These are phyloP conservation scores for Entomobrya multifasciata DNA, from an alignment of 2,888 invertebrate species.

Conservation along the genomic window DNA sequence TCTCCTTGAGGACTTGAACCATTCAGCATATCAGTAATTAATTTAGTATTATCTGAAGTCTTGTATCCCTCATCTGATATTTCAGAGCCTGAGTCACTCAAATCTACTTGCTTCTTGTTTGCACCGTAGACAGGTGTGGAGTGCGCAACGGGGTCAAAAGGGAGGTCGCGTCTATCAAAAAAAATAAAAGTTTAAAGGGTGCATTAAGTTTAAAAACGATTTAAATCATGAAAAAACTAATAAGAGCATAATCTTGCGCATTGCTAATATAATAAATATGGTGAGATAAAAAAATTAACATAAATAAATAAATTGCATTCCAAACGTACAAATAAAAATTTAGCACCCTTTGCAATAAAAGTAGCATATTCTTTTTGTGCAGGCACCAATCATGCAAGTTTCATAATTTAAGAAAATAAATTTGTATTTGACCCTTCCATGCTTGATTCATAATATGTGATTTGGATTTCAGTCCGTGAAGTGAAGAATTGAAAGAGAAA, in stretches of 20 bases:
- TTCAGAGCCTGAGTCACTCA: constrained; percentile 81
- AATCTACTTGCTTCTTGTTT: constrained; percentile 77
- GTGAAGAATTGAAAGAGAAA: neutral
- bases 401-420: neutral
- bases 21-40: constrained; percentile 69
- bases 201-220: neutral
- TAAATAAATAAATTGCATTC: neutral
- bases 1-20: constrained; percentile 60
- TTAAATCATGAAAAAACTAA: no score
- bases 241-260: no score
- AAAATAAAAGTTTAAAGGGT: neutral
- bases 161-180: constrained; percentile 77
- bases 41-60: constrained; percentile 78
- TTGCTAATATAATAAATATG: no score
- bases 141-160: constrained; percentile 78
- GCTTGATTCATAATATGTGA: constrained; percentile 7
- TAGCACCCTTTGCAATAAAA: neutral
- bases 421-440: neutral
- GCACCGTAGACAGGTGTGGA: constrained; percentile 75
- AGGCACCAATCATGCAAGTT: constrained; percentile 7
- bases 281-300: neutral
- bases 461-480: neutral
- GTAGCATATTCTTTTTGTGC: neutral
- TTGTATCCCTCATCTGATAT: constrained; percentile 81
- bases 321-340: neutral